Conservation (phyloP, 2,113 vertebrate genomes). For the Toxostoma redivivum region DNA sequence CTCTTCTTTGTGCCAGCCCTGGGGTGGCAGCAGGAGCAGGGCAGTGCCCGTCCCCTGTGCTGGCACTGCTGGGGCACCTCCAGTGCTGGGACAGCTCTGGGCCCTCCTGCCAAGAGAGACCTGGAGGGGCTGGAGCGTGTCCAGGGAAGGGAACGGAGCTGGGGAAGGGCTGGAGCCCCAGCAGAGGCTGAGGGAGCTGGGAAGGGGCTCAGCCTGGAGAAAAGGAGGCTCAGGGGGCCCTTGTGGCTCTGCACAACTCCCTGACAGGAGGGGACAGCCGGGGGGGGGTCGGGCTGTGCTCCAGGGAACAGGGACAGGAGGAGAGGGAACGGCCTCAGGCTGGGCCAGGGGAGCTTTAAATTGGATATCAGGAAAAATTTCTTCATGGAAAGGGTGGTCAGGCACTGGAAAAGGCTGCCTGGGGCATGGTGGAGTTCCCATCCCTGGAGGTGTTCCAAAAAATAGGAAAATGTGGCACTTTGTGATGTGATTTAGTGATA, state of each 20-base stretch:
- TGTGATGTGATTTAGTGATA: neutral
- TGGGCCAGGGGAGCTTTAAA: neutral
- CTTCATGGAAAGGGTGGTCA: neutral
- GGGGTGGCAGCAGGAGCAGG: neutral
- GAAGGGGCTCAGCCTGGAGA: neutral
- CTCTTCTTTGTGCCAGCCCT: neutral
- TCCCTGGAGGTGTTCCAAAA: neutral
- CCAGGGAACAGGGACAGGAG: neutral
- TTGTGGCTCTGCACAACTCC: neutral
- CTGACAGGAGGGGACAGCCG: neutral
- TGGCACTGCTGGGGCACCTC: neutral
- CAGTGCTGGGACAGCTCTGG: neutral
- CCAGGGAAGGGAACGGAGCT: neutral
- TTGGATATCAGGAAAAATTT: neutral
- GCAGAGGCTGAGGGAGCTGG: neutral
- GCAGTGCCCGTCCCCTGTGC: neutral
- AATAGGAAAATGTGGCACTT: neutral
- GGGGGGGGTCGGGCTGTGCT: neutral
- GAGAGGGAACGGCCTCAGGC: neutral
- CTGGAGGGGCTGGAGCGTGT: neutral
- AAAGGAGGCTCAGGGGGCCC: neutral
- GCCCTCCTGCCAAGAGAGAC: neutral
- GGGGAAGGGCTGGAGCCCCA: neutral
- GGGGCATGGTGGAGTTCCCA: neutral
- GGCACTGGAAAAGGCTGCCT: neutral